Percentiles rank a stretch among this genome's conserved stretches.
Conservation (phyloP, 1,140 invertebrate genomes). For the Drosophila athabasca region DNA sequence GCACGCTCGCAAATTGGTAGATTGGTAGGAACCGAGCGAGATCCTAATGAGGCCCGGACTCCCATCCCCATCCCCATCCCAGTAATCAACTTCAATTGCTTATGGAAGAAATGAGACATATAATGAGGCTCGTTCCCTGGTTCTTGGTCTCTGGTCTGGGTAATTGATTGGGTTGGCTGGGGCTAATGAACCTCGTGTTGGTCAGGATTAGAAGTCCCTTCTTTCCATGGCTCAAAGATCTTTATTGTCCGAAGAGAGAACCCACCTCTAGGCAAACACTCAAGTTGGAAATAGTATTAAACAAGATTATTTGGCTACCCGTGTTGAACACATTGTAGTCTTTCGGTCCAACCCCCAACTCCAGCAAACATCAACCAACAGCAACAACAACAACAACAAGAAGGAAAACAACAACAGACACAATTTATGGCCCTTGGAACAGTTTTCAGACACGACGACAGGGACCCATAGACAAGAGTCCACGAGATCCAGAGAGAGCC, state of each 20-base stretch:
- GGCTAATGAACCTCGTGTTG: slow-evolving; percentile 35
- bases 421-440: slow-evolving; percentile 79
- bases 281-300: slow-evolving; percentile 51
- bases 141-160: slow-evolving; percentile 18
- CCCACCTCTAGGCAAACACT: slow-evolving; percentile 2
- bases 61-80: slow-evolving; percentile 9
- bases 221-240: not conserved
- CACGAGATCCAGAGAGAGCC: slow-evolving; percentile 6
- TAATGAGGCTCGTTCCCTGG: slow-evolving; percentile 45
- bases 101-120: slow-evolving; percentile 54
- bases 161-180: slow-evolving; percentile 48
- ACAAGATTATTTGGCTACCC: slow-evolving; percentile 78
- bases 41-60: slow-evolving; percentile 36
- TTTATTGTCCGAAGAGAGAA: slow-evolving; percentile 19
- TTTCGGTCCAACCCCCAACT: slow-evolving; percentile 25
- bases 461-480: slow-evolving; percentile 27
- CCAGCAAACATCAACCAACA: slow-evolving; percentile 12
- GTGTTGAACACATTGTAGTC: slow-evolving; percentile 69
- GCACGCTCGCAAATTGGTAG: slow-evolving; percentile 52
- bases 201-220: slow-evolving; percentile 11
- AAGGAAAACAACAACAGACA: slow-evolving; percentile 30
- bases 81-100: slow-evolving; percentile 50
- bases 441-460: slow-evolving; percentile 71
- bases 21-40: not conserved
- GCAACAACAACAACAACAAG: slow-evolving; percentile 27